Evolutionary conservation across 2,888 invertebrate genomes (phyloP).

Genomic region (Parascotia fuliginaria): DNA sequence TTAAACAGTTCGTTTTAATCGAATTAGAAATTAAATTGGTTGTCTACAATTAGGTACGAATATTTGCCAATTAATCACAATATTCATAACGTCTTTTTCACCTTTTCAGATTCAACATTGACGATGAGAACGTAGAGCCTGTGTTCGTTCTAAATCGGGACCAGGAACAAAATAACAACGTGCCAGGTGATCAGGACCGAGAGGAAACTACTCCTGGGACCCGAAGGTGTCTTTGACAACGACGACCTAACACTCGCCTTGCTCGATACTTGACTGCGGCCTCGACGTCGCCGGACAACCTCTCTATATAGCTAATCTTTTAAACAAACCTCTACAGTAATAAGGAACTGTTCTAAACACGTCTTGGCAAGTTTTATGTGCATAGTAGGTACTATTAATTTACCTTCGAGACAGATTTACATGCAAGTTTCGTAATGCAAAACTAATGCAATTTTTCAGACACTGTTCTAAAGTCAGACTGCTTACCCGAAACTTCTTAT

Average conservation of each 20-base stretch:
- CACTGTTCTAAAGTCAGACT: too few species aligned
- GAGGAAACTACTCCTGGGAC: constrained; percentile 45
- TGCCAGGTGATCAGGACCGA: constrained; percentile 54
- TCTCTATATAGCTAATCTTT: constrained; percentile 12
- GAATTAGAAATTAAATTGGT: too few species aligned
- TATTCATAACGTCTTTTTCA: too few species aligned
- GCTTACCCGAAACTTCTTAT: too few species aligned
- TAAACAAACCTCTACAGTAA: not conserved
- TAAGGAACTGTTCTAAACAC: not conserved
- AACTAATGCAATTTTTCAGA: too few species aligned
- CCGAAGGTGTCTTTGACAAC: constrained; percentile 55
- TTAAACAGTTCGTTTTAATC: too few species aligned
- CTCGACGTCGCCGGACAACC: constrained; percentile 4
- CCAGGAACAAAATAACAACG: constrained; percentile 71
- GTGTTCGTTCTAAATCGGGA: constrained; percentile 66
- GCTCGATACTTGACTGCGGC: constrained; percentile 25
- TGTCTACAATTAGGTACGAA: too few species aligned
- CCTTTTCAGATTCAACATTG: constrained; percentile 66
- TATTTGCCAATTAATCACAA: too few species aligned
- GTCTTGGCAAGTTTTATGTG: constrained; percentile 1
- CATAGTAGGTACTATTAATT: constrained; percentile 4
- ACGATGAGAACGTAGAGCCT: constrained; percentile 74
- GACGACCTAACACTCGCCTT: constrained; percentile 43
- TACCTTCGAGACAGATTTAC: not conserved
- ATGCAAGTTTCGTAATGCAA: too few species aligned